These are phyloP conservation scores for Spodoptera picta DNA, from an alignment of 2,888 invertebrate genomes.

Conservation along the genomic window DNA sequence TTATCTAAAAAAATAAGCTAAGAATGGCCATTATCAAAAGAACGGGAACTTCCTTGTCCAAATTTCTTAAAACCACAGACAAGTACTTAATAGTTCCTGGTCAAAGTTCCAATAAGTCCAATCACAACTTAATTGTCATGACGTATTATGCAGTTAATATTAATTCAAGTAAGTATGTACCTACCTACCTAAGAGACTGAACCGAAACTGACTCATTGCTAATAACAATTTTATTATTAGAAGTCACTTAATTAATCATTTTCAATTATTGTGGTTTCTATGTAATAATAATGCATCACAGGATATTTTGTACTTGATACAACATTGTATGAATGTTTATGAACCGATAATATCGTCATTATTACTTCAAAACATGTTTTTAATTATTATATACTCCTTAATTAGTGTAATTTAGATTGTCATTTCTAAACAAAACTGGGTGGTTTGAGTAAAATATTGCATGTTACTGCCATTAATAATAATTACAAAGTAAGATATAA, in stretches of 20 bases:
- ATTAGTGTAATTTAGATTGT: constrained; percentile 27
- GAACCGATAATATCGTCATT: constrained; percentile 11
- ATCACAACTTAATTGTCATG: background rate
- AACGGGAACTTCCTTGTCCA: constrained; percentile 15
- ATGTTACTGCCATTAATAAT: constrained; percentile 29
- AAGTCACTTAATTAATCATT: background rate
- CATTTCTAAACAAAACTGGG: constrained; percentile 30
- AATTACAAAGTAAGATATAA: constrained; percentile 39
- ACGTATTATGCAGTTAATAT: constrained; percentile 1
- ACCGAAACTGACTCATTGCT: constrained; percentile 1
- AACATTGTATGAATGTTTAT: constrained; percentile 22
- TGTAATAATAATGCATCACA: constrained; percentile 2
- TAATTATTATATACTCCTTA: constrained; percentile 18
- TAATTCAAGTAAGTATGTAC: background rate
- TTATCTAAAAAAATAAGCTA: too few species aligned
- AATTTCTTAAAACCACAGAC: constrained; percentile 1
- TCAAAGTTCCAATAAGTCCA: constrained; percentile 11
- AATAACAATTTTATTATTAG: constrained; percentile 3
- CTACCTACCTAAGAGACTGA: background rate
- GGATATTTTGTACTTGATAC: background rate
- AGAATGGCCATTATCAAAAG: too few species aligned
- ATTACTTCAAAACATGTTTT: constrained; percentile 23
- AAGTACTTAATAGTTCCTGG: constrained; percentile 19
- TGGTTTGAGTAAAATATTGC: constrained; percentile 33
- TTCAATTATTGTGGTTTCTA: constrained; percentile 13